Conservation (phyloP, 2,888 invertebrate species). For the Xestobium rufovillosum region DNA sequence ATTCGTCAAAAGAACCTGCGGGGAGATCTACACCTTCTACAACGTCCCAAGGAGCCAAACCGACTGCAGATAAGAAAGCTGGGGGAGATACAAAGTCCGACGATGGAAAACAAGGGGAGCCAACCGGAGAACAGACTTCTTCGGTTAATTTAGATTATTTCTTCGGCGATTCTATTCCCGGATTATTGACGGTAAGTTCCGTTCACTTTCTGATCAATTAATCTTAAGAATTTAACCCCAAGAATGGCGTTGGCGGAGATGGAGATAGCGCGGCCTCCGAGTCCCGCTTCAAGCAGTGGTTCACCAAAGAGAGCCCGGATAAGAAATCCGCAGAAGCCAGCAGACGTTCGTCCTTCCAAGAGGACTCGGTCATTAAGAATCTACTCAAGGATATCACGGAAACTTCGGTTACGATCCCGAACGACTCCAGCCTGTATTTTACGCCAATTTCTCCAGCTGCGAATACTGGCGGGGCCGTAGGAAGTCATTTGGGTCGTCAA, state of each 20-base stretch:
- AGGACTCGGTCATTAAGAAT: constrained; percentile 53
- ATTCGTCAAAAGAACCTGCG: constrained; percentile 8
- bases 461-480: constrained; percentile 33
- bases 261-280: constrained; percentile 44
- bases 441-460: constrained; percentile 64
- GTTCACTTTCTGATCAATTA: too few relatives aligned
- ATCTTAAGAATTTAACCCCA: too few relatives aligned
- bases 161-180: constrained; percentile 70
- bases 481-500: constrained; percentile 14
- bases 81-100: constrained; percentile 13
- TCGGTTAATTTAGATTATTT: constrained; percentile 78
- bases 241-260: constrained; percentile 58
- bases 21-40: background rate
- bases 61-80: constrained; percentile 13
- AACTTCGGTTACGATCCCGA: constrained; percentile 40
- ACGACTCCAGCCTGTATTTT: constrained; percentile 56
- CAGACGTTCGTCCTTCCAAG: constrained; percentile 52
- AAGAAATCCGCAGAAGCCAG: constrained; percentile 31
- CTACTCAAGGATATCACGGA: constrained; percentile 56
- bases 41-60: constrained; percentile 6
- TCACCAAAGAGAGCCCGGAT: constrained; percentile 60
- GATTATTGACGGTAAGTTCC: constrained; percentile 61
- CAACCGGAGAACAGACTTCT: constrained; percentile 31
- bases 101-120: constrained; percentile 3
- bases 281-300: constrained; percentile 76